Conservation (phyloP, 2,888 invertebrate species). For the Ferdinandea cuprea region DNA sequence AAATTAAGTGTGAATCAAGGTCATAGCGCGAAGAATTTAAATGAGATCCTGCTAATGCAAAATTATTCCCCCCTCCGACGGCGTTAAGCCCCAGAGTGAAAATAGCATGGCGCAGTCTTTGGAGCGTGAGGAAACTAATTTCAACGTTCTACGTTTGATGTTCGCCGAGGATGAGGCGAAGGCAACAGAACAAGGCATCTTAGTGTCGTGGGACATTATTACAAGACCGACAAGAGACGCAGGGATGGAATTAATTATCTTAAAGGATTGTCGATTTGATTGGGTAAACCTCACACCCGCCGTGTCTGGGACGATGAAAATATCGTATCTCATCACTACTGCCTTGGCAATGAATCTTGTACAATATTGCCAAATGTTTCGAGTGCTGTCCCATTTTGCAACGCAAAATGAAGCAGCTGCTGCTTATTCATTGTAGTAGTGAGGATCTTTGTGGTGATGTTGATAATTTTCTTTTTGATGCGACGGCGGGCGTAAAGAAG, state of each 20-base stretch:
- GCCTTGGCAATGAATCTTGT: not conserved
- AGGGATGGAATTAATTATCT: conserved; percentile 57
- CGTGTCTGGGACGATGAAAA: not conserved
- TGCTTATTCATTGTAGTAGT: not conserved
- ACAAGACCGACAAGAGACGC: conserved; percentile 16
- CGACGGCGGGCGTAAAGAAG: not conserved
- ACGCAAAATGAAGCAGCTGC: not conserved
- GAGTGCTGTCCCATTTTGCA: not conserved
- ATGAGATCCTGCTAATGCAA: conserved; percentile 19
- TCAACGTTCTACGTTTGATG: conserved; percentile 47
- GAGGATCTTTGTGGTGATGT: not conserved
- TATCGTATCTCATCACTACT: not conserved
- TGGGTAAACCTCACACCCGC: conserved; percentile 6
- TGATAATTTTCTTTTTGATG: not conserved
- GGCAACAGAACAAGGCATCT: not conserved
- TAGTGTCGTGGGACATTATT: not conserved
- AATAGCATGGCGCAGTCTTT: conserved; percentile 20
- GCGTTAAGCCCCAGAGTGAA: not conserved
- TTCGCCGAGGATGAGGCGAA: not conserved
- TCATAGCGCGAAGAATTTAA: conserved; percentile 23
- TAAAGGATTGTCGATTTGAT: conserved; percentile 59
- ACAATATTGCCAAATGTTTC: not conserved
- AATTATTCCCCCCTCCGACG: conserved; percentile 25
- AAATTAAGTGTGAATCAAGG: conserved; percentile 62
- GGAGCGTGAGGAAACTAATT: conserved; percentile 50